Evolutionary conservation across 37 sponge, comb jelly and placozoan genomes (phyloP), one percentile per base, ranked within the genome.

Genomic region (Beroe forskalii): DNA sequence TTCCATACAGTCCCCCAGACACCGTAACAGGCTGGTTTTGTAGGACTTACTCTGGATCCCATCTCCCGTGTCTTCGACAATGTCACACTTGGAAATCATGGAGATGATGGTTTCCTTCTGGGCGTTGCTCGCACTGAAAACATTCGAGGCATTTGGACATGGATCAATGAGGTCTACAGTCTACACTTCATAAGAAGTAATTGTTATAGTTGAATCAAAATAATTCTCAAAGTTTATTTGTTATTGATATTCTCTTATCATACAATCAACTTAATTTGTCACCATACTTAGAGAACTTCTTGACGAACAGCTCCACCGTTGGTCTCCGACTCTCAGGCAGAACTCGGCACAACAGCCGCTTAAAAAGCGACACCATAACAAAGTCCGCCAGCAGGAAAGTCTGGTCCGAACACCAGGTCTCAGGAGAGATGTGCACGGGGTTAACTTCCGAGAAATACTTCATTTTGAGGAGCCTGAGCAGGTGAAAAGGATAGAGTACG

Each of bases 1-100:
- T 27, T 80, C 86, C 44, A 80, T 44, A 30, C 86, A 80, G 55
- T 80, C 86, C 1, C 86, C 86, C 1, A 80, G 55, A 44, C 55
- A 41, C 14, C 55, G 23, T 4, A 80, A 38, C 37, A 80, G 4
- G 28, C 30, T 44, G 8, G 86, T 37, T 6, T 22, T 37, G 86
- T 80, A 80, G 55, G 86, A 41, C 20, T 80, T 80, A 9, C 35
- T 27, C 4, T 44, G 8, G 40, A 80, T 6, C 25, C 30, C 32
- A 1, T 35, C 35, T 1, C 32, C 72, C 1, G 27, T 9, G 35
- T 69, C 72, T 36, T 48, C 12, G 55, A 48, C 55, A 17, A 48
- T 48, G 55, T 48, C 55, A 17, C 6, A 6, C 12, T 48, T 12
- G 12, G 55, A 48, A 17, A 48, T 48, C 55, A 48, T 6, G 55